phyloP scores from a whole-genome alignment of 2,113 vertebrate genomes.

The Eretmochelys imbricata region DNA sequence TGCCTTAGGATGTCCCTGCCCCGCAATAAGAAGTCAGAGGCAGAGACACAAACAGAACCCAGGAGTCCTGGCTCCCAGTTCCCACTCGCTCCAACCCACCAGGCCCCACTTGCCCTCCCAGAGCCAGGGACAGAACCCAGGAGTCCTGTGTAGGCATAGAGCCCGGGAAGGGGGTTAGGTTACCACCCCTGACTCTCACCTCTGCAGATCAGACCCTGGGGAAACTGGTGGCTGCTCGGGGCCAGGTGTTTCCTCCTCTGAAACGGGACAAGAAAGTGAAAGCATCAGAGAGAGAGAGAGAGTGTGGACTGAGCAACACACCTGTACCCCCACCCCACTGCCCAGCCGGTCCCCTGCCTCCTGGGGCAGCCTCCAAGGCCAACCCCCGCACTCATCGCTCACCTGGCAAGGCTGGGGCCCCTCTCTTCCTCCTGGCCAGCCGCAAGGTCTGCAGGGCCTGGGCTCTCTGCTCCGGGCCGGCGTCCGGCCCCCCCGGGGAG shows the following conservation, averaged over 20 bases:
- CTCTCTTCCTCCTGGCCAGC: slow-evolving; percentile 77
- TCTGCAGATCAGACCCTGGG: neutral
- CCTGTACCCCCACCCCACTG: fast-evolving
- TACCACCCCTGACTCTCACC: neutral
- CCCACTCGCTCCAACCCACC: too few relatives aligned
- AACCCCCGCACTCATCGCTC: fast-evolving
- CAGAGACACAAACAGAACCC: fast-evolving
- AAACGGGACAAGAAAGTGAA: neutral
- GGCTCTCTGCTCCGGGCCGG: slow-evolving; percentile 15
- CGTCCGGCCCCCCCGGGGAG: neutral
- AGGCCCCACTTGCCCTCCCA: fast-evolving
- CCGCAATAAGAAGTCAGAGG: neutral
- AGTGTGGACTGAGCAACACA: neutral
- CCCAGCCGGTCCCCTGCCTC: neutral
- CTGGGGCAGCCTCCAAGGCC: neutral
- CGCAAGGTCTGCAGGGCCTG: slow-evolving; percentile 78
- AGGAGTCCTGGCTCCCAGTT: fast-evolving
- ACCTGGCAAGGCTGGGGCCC: slow-evolving; percentile 14
- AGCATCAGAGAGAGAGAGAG: neutral
- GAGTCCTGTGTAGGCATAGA: fast-evolving
- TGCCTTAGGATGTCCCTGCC: neutral
- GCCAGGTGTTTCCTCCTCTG: neutral
- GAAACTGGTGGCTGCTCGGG: neutral
- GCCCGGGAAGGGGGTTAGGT: fast-evolving
- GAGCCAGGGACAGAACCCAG: too few relatives aligned